A percentile compares a stretch with the other conserved stretches of the same genome.
These are phyloP conservation scores for Leucophenga varia DNA, from an alignment of 1,140 invertebrate genomes.

Conservation along the genomic window DNA sequence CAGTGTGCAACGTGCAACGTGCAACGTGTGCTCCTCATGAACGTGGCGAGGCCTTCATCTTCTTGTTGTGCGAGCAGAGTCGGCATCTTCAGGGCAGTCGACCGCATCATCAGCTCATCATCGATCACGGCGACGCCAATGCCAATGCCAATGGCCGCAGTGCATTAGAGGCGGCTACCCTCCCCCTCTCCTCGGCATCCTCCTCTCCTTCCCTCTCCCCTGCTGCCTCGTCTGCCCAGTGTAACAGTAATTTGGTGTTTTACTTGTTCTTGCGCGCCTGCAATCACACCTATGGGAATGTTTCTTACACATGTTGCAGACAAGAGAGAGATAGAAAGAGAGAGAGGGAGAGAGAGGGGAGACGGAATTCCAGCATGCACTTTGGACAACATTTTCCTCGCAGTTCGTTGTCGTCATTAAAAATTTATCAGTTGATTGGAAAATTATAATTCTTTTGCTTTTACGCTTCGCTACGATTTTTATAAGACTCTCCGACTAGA, in stretches of 20 bases:
- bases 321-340: too few relatives aligned
- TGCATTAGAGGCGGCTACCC: conserved; percentile 20
- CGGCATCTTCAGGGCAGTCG: conserved; percentile 18
- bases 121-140: conserved; percentile 19
- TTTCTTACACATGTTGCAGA: conserved; percentile 49
- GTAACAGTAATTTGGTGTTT: conserved; percentile 52
- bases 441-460: conserved; percentile 51
- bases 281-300: conserved; percentile 53
- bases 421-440: too few relatives aligned
- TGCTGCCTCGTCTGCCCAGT: conserved; percentile 9
- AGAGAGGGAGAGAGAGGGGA: too few relatives aligned
- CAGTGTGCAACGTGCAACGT: too few relatives aligned
- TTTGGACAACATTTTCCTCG: conserved; percentile 43
- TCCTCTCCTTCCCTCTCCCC: conserved; percentile 6
- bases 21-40: too few relatives aligned
- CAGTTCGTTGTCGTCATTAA: conserved; percentile 30
- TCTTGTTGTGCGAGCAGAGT: conserved; percentile 1
- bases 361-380: conserved; percentile 47
- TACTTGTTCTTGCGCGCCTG: conserved; percentile 49
- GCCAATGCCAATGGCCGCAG: conserved; percentile 23
- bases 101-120: conserved; percentile 31
- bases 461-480: conserved; percentile 46
- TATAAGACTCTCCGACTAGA: conserved; percentile 18
- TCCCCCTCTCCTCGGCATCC: neutral
- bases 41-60: too few relatives aligned